Evolutionary conservation across 37 sponge, comb jelly and placozoan genomes (phyloP).

Genomic region (Hexactinellida sp.): DNA sequence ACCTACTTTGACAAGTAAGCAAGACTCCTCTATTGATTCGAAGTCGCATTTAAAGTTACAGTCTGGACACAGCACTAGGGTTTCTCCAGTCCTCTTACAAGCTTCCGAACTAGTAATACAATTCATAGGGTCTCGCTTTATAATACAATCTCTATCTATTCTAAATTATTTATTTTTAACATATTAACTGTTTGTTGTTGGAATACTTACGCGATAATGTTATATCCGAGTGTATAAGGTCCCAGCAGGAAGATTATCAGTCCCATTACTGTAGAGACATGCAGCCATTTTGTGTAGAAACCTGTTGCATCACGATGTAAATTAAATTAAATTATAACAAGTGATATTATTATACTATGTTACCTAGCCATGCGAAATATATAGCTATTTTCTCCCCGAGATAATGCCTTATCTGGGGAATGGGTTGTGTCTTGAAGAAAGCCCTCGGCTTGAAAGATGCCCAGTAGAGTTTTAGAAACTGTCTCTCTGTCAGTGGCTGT

Average conservation of each 20-base stretch:
- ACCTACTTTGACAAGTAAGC: neutral
- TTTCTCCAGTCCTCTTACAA: neutral
- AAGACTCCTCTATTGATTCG: neutral
- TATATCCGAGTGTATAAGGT: neutral
- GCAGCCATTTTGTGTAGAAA: slow-evolving; percentile 34
- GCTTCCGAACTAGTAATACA: neutral
- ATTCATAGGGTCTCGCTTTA: no score
- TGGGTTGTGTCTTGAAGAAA: slow-evolving; percentile 20
- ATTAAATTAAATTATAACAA: no score
- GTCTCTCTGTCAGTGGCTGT: slow-evolving; percentile 8
- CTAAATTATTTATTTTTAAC: neutral
- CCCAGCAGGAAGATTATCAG: slow-evolving; percentile 5
- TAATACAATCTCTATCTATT: neutral
- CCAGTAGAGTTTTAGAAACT: slow-evolving; percentile 16
- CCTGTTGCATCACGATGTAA: neutral
- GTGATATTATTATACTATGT: no score
- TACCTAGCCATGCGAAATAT: slow-evolving; percentile 90
- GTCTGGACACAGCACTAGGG: neutral
- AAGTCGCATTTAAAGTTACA: neutral
- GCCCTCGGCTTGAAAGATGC: slow-evolving; percentile 20
- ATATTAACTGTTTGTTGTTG: neutral
- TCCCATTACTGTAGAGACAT: slow-evolving; percentile 24
- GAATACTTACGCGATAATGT: neutral
- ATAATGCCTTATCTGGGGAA: slow-evolving; percentile 43
- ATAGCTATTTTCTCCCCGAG: slow-evolving; percentile 95